Base-by-base conservation (phyloP, 2,888 invertebrate genomes). In the Drosophila atripex region DNA sequence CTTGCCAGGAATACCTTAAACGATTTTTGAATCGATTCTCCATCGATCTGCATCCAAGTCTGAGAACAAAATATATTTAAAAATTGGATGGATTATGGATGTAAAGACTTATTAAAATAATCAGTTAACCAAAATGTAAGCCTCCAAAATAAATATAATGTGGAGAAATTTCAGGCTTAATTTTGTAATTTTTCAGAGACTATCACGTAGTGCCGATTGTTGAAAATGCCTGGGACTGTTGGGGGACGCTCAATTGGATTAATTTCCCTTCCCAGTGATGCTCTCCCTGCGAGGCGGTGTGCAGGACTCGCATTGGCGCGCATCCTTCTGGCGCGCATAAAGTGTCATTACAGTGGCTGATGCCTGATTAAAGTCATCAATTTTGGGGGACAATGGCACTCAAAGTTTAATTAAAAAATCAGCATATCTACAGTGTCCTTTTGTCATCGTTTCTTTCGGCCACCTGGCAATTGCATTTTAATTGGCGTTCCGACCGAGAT, bases 301-400 rank as follows among this genome's bases (percentile, higher is more conserved):
- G 12, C 12, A 4, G 11, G 38, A 52, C 14, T 41, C 39, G 5
- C 32, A 32, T 32, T 28, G 46, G n/a, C n/a, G n/a, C n/a, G n/a
- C n/a, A n/a, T 45, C 38, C 46, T 21, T 23, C 21, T 7, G 21
- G 23, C 58, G 32, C 70, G 58, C 75, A 86, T 80, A 80, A 80
- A 86, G 78, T 80, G 87, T 86, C 80, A 80, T 84, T 86, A 86
- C 84, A 80, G 69, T 74, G 70, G 78, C 80, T 70, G 73, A 70
- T 72, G 80, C 68, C 78, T 80, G 80, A 80, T 80, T 80, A 80
- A 80, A 86, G 77, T 50, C 87, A 84, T 80, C 87, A 77, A 84
- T 84, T 84, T 64, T 16, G 43, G 12, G 12, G 12, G 2, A 21
- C 18, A 16, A 5, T 21, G 11, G 43, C 12, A 12, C 16, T 43